These are phyloP conservation scores for Hylaea fasciaria DNA, from an alignment of 2,888 invertebrate genomes.

Conservation along the genomic window DNA sequence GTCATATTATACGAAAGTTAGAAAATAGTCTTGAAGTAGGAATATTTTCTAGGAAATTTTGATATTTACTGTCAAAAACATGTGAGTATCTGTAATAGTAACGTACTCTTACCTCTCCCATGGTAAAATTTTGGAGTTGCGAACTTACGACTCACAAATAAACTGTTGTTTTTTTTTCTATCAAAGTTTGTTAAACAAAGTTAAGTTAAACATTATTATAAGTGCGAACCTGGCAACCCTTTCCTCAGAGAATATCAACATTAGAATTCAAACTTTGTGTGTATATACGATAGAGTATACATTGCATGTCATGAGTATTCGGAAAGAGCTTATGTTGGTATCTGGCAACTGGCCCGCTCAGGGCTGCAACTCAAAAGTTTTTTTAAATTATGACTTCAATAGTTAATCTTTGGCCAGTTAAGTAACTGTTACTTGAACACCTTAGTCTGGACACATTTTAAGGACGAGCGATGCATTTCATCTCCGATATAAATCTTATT, in stretches of 20 bases:
- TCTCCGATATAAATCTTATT: too few relatives aligned
- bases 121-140: conserved; percentile 17
- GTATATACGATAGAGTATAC: conserved; percentile 19
- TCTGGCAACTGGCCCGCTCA: conserved; percentile 41
- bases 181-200: too few relatives aligned
- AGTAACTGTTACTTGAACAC: background rate
- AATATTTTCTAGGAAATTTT: too few relatives aligned
- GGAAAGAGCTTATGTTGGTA: conserved; percentile 40
- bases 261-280: conserved; percentile 20
- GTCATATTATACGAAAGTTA: too few relatives aligned
- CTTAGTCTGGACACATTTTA: background rate
- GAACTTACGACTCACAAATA: conserved; percentile 29
- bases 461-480: too few relatives aligned
- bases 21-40: too few relatives aligned
- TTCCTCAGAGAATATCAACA: background rate
- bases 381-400: conserved; percentile 1
- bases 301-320: conserved; percentile 1
- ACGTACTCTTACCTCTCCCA: conserved; percentile 12
- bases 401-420: background rate
- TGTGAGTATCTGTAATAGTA: background rate
- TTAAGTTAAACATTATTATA: conserved; percentile 23
- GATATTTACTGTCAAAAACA: too few relatives aligned
- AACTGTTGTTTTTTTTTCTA: conserved; percentile 20
- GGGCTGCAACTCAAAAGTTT: conserved; percentile 12
- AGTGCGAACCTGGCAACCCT: conserved; percentile 43